Conservation (phyloP, 2,797 vertebrate species). For the Buphagus erythrorhynchus region DNA sequence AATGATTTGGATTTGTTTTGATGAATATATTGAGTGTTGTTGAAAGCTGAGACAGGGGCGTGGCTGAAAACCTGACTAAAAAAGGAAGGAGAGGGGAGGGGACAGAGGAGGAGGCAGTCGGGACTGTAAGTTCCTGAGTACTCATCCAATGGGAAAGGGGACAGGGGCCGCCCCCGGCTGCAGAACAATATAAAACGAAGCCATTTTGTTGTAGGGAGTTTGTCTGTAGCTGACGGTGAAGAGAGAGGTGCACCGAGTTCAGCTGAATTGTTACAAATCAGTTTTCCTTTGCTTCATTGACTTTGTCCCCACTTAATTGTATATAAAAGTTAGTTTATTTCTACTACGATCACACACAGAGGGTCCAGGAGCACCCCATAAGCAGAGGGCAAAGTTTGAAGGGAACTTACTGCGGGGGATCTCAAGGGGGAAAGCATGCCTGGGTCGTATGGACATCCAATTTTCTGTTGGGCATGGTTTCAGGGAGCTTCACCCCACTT, state of each 20-base stretch:
- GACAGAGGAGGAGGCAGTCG: rapidly evolving
- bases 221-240: rapidly evolving
- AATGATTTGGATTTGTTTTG: background rate
- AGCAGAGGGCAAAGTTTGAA: background rate
- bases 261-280: background rate
- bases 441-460: too few relatives aligned
- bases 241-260: rapidly evolving
- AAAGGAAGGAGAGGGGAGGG: background rate
- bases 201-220: background rate
- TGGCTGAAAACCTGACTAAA: background rate
- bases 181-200: background rate
- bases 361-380: background rate
- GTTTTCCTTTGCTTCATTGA: background rate
- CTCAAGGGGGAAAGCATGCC: background rate
- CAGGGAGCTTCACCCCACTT: background rate
- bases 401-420: too few relatives aligned
- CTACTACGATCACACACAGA: too few relatives aligned
- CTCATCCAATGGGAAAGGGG: background rate
- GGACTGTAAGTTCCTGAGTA: background rate
- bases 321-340: too few relatives aligned
- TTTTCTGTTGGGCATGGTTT: background rate
- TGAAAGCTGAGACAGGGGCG: background rate
- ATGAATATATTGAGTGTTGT: background rate
- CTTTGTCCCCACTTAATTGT: background rate
- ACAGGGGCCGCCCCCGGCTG: rapidly evolving